A percentile compares a stretch with the other conserved stretches of the same genome.
These are phyloP conservation scores for Riparia riparia DNA, from an alignment of 2,113 vertebrate species.

Conservation along the genomic window DNA sequence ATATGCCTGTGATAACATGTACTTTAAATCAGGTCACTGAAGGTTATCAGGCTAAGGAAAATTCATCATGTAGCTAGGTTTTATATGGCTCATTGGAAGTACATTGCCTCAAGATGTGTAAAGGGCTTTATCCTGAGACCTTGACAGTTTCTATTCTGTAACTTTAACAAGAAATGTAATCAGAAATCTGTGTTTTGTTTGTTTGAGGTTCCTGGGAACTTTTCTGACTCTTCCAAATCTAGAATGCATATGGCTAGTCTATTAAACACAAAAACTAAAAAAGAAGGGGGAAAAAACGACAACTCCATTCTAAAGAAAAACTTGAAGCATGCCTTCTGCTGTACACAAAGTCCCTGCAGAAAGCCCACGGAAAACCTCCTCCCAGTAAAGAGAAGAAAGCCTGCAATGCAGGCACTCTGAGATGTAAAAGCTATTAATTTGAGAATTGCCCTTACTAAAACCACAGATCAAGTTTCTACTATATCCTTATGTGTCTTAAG, in stretches of 20 bases:
- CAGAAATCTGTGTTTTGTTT: not conserved
- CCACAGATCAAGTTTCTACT: not conserved
- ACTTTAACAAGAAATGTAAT: not conserved
- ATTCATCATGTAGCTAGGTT: not conserved
- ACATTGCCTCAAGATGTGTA: not conserved
- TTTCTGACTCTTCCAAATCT: not conserved
- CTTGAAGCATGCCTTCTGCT: not conserved
- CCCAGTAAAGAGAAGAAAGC: not conserved
- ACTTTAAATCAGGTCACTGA: not conserved
- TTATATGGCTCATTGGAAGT: not conserved
- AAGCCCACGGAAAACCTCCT: not conserved
- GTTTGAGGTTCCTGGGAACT: not conserved
- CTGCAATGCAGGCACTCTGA: not conserved
- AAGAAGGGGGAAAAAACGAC: not conserved
- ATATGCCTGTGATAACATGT: accelerated
- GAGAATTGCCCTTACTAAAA: not conserved
- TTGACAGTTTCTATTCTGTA: not conserved
- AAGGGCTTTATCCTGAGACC: not conserved
- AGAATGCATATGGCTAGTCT: not conserved
- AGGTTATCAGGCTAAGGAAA: not conserved
- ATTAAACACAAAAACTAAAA: not conserved
- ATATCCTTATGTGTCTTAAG: not conserved
- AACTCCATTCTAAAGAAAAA: not conserved
- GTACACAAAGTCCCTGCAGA: not conserved
- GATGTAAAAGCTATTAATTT: not conserved